phyloP scores from a whole-genome alignment of 2,888 invertebrate genomes.

The Eumacrocentrus americanus region DNA sequence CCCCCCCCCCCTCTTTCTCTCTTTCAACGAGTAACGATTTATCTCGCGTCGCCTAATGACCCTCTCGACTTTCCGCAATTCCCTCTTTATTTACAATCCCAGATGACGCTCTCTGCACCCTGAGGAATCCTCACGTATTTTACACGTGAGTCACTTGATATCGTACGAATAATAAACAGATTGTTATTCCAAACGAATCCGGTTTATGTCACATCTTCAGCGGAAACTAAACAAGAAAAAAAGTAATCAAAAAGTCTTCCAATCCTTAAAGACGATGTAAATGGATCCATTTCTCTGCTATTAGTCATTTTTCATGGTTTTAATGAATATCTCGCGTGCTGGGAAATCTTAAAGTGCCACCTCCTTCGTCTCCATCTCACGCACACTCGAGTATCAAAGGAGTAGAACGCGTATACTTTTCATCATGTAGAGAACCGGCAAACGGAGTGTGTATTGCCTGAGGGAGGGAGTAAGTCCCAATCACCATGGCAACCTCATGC shows the following conservation, averaged over 20 bases:
- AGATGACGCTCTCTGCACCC: background rate
- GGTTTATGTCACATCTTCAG: slow-evolving; percentile 18
- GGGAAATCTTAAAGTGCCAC: slow-evolving; percentile 13
- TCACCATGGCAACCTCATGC: slow-evolving; percentile 49
- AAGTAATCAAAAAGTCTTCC: background rate
- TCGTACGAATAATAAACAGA: slow-evolving; percentile 22
- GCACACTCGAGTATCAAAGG: slow-evolving; percentile 1
- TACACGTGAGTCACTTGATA: slow-evolving; percentile 17
- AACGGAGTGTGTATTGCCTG: slow-evolving; percentile 14
- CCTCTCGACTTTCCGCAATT: slow-evolving; percentile 12
- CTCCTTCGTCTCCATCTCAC: background rate
- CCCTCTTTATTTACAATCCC: background rate
- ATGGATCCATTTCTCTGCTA: slow-evolving; percentile 12
- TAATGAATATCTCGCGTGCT: slow-evolving; percentile 23
- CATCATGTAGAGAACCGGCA: background rate
- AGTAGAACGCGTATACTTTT: background rate
- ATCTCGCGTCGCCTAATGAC: slow-evolving; percentile 23
- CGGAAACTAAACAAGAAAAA: background rate
- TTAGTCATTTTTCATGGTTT: slow-evolving; percentile 22
- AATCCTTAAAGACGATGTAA: slow-evolving; percentile 4
- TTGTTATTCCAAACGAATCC: slow-evolving; percentile 13
- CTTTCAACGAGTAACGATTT: slow-evolving; percentile 18
- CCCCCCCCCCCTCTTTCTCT: background rate
- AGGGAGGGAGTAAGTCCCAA: slow-evolving; percentile 33
- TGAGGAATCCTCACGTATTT: background rate